These are phyloP conservation scores for Megamerina dolium DNA, from an alignment of 2,888 invertebrate species.

Conservation along the genomic window DNA sequence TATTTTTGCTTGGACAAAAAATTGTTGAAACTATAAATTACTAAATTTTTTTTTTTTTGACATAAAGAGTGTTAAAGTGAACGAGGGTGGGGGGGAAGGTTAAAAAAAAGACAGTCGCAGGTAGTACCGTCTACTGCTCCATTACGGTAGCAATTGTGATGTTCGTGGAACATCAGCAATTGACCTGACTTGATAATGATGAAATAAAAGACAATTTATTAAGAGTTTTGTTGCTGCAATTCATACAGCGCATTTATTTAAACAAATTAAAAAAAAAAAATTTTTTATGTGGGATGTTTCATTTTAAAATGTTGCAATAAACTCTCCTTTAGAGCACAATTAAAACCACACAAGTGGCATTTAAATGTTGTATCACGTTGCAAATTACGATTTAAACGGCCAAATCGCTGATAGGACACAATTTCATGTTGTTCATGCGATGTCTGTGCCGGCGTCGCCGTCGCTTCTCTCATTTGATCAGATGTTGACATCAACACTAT, in stretches of 20 bases:
- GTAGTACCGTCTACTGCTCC: slow-evolving; percentile 50
- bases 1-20: no score
- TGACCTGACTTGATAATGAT: slow-evolving; percentile 42
- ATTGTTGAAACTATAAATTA: no score
- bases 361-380: slow-evolving; percentile 29
- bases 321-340: slow-evolving; percentile 30
- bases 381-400: slow-evolving; percentile 29
- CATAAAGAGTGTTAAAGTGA: no score
- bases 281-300: slow-evolving; percentile 30
- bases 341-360: slow-evolving; percentile 40
- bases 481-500: slow-evolving; percentile 5
- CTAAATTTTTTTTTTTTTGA: no score
- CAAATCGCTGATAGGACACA: slow-evolving; percentile 38
- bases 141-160: slow-evolving; percentile 47
- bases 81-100: no score
- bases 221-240: background rate
- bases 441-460: slow-evolving; percentile 1
- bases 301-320: slow-evolving; percentile 32
- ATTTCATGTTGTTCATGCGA: slow-evolving; percentile 27
- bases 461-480: slow-evolving; percentile 4
- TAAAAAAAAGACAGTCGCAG: slow-evolving; percentile 38
- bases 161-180: slow-evolving; percentile 27
- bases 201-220: background rate
- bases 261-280: slow-evolving; percentile 4
- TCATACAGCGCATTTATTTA: background rate